Evolutionary conservation across 2,797 vertebrate genomes (phyloP), one percentile per base, ranked within the genome.

Genomic region (Chelonia mydas): DNA sequence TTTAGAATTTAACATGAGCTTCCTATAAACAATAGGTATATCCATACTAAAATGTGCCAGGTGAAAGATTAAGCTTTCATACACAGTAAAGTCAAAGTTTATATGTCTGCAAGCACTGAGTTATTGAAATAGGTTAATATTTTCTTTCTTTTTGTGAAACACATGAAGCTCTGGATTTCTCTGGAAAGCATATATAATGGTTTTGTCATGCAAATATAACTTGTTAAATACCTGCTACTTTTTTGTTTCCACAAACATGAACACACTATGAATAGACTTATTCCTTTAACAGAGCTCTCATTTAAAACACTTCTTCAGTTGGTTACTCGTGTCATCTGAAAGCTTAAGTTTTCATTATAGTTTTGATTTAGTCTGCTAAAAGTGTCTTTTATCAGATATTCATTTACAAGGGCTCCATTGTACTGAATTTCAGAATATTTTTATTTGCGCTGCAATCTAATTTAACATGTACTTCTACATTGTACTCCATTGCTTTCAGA

Each of bases 391-490:
- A 11, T 92, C 85, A 68, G 89, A 41, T 86, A 16, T 1, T 2
- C 25, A 7, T 9, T 92, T 50, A 81, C 5, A 88, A 65, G 31
- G 3, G 45, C 54, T 47, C 51, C 54, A 53, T 76, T 95, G 54
- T 87, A 72, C 49, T 55, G 54, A 86, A 83, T 93, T 87, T 94
- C 84, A 82, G 54, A 54, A 33, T 31, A 7, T 13, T 31, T 72
- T 55, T 27, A 55, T 50, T 51, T 55, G 3, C 31, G 92, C 19
- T 51, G 7, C 81, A 82, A 79, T 23, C 81, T 76, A 86, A 61
- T 91, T 94, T 79, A 79, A 80, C 53, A 88, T 31, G 51, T 92
- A 50, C 41, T 84, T 90, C 87, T 74, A 85, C 65, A 74, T 84
- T 89, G 81, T 84, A 65, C 54, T 79, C 89, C 51, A 83, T 78